A percentile compares a stretch with the other conserved stretches of the same genome.
phyloP scores from a whole-genome alignment of 2,113 vertebrate genomes.

The Vicugna pacos region DNA sequence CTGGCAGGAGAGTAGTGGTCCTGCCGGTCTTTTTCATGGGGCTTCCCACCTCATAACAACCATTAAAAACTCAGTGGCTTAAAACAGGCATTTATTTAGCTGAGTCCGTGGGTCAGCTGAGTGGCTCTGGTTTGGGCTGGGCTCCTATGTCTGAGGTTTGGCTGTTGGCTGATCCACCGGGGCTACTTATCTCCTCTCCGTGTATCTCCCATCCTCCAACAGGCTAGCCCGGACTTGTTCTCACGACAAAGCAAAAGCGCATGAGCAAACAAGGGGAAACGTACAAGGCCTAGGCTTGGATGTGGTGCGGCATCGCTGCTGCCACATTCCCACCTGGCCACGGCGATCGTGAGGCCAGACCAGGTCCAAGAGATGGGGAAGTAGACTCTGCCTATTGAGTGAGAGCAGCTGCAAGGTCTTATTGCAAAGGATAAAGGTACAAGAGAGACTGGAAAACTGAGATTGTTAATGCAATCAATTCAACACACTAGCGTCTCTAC shows the following conservation, averaged over 20 bases:
- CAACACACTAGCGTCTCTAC: not conserved
- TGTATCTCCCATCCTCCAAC: rapidly evolving
- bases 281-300: not conserved
- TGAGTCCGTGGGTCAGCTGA: not conserved
- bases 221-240: rapidly evolving
- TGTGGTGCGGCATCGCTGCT: rapidly evolving
- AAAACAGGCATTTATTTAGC: not conserved
- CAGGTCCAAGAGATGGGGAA: not conserved
- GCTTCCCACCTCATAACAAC: not conserved
- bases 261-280: rapidly evolving
- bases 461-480: not conserved
- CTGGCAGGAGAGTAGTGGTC: too few relatives aligned
- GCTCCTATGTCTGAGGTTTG: not conserved
- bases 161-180: rapidly evolving
- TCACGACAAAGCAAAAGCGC: rapidly evolving
- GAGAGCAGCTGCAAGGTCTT: not conserved
- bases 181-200: not conserved
- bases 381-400: not conserved
- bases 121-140: not conserved
- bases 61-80: not conserved
- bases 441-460: rapidly evolving
- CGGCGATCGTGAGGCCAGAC: not conserved
- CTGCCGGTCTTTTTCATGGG: too few relatives aligned
- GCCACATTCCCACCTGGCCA: not conserved
- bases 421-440: rapidly evolving